These are phyloP conservation scores for Cuniculus paca DNA, from an alignment of 2,797 vertebrate species.

Conservation along the genomic window DNA sequence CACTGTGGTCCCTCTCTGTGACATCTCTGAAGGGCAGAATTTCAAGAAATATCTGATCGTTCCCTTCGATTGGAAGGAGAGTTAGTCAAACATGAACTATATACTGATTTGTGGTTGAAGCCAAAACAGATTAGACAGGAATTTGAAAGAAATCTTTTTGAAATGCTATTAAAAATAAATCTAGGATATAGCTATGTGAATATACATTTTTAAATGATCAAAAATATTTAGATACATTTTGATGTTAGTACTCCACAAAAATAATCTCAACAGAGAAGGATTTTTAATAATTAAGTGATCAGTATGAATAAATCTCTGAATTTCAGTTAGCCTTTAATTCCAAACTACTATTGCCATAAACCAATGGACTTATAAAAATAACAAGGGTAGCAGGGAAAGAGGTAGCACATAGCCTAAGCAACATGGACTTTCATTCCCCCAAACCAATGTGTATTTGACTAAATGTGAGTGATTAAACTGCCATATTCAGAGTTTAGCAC, in stretches of 20 bases:
- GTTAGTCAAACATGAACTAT: too few relatives aligned
- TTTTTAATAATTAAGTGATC: not conserved
- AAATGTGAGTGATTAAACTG: not conserved
- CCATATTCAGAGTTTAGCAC: not conserved
- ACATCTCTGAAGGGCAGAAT: not conserved
- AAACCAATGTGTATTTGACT: not conserved
- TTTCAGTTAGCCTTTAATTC: not conserved
- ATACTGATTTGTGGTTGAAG: not conserved
- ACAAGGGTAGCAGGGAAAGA: not conserved
- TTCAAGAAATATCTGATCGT: not conserved
- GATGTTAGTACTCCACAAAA: not conserved
- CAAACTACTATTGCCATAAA: not conserved
- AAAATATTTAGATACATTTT: not conserved
- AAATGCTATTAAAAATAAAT: not conserved
- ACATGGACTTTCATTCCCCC: not conserved
- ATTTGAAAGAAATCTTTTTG: not conserved
- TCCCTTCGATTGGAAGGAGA: not conserved
- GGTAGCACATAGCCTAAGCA: too few relatives aligned
- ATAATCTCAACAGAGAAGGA: not conserved
- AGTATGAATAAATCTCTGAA: not conserved
- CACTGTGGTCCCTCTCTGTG: rapidly evolving
- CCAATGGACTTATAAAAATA: not conserved
- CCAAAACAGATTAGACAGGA: not conserved
- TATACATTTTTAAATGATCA: not conserved
- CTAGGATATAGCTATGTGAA: not conserved